Evolutionary conservation across 2,888 invertebrate species (phyloP), one percentile per base, ranked within the genome.

Genomic region (Heterodera filipjevi): DNA sequence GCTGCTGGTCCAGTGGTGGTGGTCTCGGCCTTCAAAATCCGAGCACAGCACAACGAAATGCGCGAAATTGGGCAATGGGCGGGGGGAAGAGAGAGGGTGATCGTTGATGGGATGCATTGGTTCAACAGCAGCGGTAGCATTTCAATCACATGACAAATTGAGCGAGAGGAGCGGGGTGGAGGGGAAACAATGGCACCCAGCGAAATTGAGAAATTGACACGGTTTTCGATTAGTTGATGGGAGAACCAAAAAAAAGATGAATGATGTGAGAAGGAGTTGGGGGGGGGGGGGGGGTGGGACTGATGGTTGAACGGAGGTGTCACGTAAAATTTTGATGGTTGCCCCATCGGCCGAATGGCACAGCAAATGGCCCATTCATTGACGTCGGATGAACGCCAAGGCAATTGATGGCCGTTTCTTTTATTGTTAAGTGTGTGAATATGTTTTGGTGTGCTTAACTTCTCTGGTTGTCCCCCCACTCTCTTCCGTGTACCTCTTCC

Each of bases 11-110:
- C n/a, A 27, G 6, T 59, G n/a, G n/a, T 59, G 59, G 59, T 59
- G 59, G 59, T 59, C 59, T 59, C 59, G 59, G 59, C 59, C 59
- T 59, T 59, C 59, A 59, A 59, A 53, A 53, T 53, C 53, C 53
- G 53, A 53, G 53, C 53, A n/a, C n/a, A n/a, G 22, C 16, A 22
- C 53, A 53, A 59, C 59, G 27, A 59, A 59, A 59, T 59, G 59
- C 59, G 59, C 59, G 59, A 59, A 59, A 59, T 59, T 49, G 49
- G 49, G 49, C 14, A 49, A 49, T 49, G 49, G 16, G 49, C 5
- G 44, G 44, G 44, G 44, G 44, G 53, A 2, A 22, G 6, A 27
- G n/a, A 8, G 59, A 27, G 6, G n/a, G 27, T 1, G 49, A 49
- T 49, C 22, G 49, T 59, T 59, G 49, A 49, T 19, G 49, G 49